A percentile compares a stretch with the other conserved stretches of the same genome.
Conservation (phyloP, 2,113 vertebrate species). For the Aramus guarauna region DNA sequence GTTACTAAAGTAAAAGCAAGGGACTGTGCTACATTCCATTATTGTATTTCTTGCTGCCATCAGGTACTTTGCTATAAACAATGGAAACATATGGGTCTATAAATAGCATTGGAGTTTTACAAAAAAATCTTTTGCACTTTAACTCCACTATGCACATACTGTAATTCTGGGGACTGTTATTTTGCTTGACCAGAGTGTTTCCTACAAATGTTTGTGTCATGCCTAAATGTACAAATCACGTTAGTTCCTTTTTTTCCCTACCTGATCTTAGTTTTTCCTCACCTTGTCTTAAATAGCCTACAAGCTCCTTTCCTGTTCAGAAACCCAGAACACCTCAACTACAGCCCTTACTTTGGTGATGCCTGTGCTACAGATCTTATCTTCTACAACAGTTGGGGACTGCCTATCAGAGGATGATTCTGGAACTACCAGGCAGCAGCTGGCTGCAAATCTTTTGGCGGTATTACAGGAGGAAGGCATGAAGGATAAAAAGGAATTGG, state of each 20-base stretch:
- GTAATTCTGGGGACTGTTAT: background rate
- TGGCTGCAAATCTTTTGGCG: conserved; percentile 78
- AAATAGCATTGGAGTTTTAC: background rate
- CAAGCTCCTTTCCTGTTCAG: conserved; percentile 73
- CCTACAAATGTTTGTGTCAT: background rate
- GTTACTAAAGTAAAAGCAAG: background rate
- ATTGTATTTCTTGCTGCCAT: background rate
- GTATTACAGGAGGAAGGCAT: conserved; percentile 57
- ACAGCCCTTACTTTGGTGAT: conserved; percentile 78
- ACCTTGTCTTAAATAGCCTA: conserved; percentile 71
- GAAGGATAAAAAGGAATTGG: conserved; percentile 29
- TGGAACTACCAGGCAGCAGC: conserved; percentile 71
- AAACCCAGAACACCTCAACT: conserved; percentile 53
- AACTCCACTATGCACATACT: background rate
- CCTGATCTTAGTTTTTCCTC: background rate
- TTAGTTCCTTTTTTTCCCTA: background rate
- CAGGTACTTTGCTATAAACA: background rate
- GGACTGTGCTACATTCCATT: background rate
- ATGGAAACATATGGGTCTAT: background rate
- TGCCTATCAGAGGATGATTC: conserved; percentile 69
- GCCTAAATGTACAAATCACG: background rate
- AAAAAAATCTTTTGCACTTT: background rate
- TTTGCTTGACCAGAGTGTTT: background rate
- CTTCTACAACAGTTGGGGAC: conserved; percentile 79
- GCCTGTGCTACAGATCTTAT: conserved; percentile 88